Conservation (phyloP, 2,888 invertebrate species). For the Scaptomyza polygonia region DNA sequence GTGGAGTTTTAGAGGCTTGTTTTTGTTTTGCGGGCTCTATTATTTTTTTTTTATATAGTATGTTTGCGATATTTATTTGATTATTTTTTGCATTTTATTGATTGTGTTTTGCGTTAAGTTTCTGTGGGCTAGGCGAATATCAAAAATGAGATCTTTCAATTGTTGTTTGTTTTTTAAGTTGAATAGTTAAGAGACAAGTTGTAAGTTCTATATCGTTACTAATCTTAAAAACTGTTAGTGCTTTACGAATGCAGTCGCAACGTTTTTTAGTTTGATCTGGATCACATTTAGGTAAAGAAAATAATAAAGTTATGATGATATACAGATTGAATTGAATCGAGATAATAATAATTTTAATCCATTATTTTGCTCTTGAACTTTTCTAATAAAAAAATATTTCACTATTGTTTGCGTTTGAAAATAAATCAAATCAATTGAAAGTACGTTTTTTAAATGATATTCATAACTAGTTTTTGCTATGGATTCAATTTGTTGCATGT, state of each 20-base stretch:
- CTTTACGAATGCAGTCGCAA: conserved; percentile 8
- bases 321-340: background rate
- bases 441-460: background rate
- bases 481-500: background rate
- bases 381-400: too few species aligned
- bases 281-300: conserved; percentile 68
- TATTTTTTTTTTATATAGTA: conserved; percentile 16
- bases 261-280: conserved; percentile 27
- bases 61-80: background rate
- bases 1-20: conserved; percentile 58
- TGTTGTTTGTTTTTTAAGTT: background rate
- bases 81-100: conserved; percentile 36
- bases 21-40: conserved; percentile 12
- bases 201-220: conserved; percentile 24
- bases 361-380: too few species aligned
- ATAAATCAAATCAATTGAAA: background rate
- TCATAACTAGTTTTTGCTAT: background rate
- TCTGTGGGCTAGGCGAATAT: background rate
- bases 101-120: conserved; percentile 63
- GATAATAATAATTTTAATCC: too few species aligned
- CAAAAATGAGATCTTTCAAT: conserved; percentile 23
- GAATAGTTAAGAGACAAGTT: background rate
- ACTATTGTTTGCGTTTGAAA: background rate
- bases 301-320: conserved; percentile 32
- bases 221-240: conserved; percentile 50